Percentiles rank a stretch among this genome's conserved stretches.
These are phyloP conservation scores for Yponomeuta evonymella DNA, from an alignment of 2,888 invertebrate genomes.

Conservation along the genomic window DNA sequence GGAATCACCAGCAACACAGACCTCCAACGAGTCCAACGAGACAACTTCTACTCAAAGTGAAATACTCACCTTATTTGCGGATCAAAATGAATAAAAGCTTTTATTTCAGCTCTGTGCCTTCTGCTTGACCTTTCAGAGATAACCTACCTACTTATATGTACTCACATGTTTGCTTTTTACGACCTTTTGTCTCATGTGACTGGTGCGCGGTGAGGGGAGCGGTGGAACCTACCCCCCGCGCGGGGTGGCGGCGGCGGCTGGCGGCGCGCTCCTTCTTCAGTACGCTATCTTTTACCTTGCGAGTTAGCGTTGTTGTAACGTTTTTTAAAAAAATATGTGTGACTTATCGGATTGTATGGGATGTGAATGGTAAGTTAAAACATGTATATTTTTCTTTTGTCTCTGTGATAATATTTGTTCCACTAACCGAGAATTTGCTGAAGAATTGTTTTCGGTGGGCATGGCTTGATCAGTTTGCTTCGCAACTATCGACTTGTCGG, in stretches of 20 bases:
- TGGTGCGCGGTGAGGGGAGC: background rate
- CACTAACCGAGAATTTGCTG: background rate
- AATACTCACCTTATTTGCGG: too few species aligned
- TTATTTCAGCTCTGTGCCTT: too few species aligned
- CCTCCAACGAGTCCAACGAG: too few species aligned
- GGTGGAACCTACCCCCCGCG: background rate
- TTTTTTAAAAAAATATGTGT: background rate
- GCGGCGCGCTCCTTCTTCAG: background rate
- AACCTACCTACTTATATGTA: background rate
- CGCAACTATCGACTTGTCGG: background rate
- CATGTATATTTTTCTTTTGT: background rate
- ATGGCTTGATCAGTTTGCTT: background rate
- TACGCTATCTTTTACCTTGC: constrained; percentile 3
- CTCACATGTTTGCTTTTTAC: background rate
- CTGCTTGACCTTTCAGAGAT: background rate
- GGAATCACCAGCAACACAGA: too few species aligned
- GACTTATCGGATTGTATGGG: background rate
- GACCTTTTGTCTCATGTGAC: background rate
- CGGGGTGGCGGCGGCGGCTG: background rate
- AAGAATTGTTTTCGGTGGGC: background rate
- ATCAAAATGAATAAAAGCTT: too few species aligned
- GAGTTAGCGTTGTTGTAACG: background rate
- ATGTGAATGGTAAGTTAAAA: background rate
- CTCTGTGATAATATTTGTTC: background rate
- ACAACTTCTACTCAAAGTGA: too few species aligned